A percentile compares a stretch with the other conserved stretches of the same genome.
phyloP scores from a whole-genome alignment of 2,113 vertebrate species.

The Menidia beryllina region DNA sequence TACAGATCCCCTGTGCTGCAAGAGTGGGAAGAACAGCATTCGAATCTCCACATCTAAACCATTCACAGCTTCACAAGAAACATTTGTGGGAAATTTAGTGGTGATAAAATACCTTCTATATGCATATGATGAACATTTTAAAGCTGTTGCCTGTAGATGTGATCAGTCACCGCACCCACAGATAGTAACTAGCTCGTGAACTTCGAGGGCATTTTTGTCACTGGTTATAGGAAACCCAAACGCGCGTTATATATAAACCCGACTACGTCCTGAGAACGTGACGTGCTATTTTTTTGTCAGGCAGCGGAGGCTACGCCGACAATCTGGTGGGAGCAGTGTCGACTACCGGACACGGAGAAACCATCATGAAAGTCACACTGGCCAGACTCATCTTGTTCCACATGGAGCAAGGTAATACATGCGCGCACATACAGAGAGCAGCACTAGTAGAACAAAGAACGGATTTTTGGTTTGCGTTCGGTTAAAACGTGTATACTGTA shows the following conservation, averaged over 20 bases:
- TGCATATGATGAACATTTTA: neutral
- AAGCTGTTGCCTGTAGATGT: neutral
- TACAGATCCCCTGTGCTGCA: neutral
- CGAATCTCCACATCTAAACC: neutral
- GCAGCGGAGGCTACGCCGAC: conserved; percentile 93
- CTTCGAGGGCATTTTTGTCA: too few species aligned
- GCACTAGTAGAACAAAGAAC: too few species aligned
- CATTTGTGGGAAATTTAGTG: neutral
- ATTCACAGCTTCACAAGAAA: neutral
- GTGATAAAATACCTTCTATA: neutral
- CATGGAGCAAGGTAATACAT: conserved; percentile 90
- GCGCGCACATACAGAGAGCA: neutral
- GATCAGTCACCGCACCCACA: neutral
- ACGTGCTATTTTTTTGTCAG: conserved; percentile 71
- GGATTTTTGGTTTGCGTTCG: too few species aligned
- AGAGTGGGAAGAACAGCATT: neutral
- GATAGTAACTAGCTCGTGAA: neutral
- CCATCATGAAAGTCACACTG: conserved; percentile 94
- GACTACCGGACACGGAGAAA: conserved; percentile 93
- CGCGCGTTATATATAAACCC: too few species aligned
- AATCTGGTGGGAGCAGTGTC: conserved; percentile 89
- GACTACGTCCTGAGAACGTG: neutral
- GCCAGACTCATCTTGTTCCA: conserved; percentile 89
- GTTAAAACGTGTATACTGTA: too few species aligned
- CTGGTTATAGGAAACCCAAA: too few species aligned